Percentiles rank a stretch among this genome's conserved stretches.
Conservation (phyloP, 2,113 vertebrate genomes). For the Hypanus sabinus region DNA sequence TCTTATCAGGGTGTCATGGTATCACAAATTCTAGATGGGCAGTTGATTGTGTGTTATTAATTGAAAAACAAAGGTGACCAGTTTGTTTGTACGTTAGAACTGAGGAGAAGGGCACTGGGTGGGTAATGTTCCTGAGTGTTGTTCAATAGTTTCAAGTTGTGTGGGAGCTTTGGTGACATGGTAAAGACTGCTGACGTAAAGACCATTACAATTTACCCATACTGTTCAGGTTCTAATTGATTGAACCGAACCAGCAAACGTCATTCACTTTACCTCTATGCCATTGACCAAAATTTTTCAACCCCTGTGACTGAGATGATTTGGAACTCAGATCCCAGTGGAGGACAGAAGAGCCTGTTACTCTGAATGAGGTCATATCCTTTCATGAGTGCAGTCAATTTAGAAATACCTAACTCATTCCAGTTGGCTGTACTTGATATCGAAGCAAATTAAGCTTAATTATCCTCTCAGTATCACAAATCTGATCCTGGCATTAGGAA, state of each 20-base stretch:
- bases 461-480: background rate
- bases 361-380: background rate
- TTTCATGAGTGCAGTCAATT: background rate
- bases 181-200: background rate
- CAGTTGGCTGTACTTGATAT: background rate
- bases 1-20: background rate
- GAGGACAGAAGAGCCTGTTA: background rate
- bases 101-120: background rate
- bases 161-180: background rate
- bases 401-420: background rate
- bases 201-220: background rate
- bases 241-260: background rate
- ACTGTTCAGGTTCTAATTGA: background rate
- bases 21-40: background rate
- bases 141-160: background rate
- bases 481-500: background rate
- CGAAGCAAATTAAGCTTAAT: background rate
- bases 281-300: background rate
- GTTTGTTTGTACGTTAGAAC: background rate
- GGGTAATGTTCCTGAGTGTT: background rate
- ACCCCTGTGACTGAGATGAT: background rate
- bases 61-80: background rate
- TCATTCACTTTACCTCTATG: no score
- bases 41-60: background rate
- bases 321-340: background rate